Percentiles rank a stretch among this genome's conserved stretches.
phyloP scores from a whole-genome alignment of 2,797 vertebrate species.

The Trachops cirrhosus region DNA sequence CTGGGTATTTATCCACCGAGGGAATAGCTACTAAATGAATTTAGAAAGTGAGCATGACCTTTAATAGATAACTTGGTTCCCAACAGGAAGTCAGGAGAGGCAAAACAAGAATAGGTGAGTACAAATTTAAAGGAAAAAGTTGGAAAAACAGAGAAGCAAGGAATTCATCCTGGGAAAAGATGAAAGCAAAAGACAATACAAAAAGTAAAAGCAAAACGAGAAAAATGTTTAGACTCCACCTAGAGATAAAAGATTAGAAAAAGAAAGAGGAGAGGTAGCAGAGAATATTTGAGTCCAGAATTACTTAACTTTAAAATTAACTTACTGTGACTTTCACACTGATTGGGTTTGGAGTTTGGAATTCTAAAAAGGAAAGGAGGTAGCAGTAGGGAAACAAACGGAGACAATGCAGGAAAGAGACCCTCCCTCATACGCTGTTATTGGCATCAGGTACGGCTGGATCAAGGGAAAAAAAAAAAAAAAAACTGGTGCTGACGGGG shows the following conservation, averaged over 20 bases:
- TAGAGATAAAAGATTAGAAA: background rate
- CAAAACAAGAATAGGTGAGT: background rate
- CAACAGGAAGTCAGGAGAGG: background rate
- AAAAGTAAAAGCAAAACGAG: background rate
- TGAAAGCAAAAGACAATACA: background rate
- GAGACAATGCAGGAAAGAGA: background rate
- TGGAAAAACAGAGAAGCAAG: background rate
- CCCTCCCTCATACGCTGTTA: background rate
- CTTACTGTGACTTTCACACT: background rate
- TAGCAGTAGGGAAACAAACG: background rate
- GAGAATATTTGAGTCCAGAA: background rate
- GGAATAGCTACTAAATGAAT: constrained; percentile 36
- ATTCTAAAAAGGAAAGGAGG: background rate
- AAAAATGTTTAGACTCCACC: background rate
- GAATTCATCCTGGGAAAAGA: background rate
- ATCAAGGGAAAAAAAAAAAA: background rate
- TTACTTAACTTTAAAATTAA: background rate
- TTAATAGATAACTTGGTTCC: constrained; percentile 18
- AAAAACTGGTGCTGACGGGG: background rate
- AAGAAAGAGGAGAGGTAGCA: background rate
- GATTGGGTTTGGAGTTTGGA: no score
- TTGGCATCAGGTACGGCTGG: background rate
- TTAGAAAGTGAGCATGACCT: constrained; percentile 18
- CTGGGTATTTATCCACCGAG: constrained; percentile 27
- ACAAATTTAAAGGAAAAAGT: constrained; percentile 7